A percentile compares a stretch with the other conserved stretches of the same genome.
These are phyloP conservation scores for Zosterops lateralis DNA, from an alignment of 2,113 vertebrate species.

Conservation along the genomic window DNA sequence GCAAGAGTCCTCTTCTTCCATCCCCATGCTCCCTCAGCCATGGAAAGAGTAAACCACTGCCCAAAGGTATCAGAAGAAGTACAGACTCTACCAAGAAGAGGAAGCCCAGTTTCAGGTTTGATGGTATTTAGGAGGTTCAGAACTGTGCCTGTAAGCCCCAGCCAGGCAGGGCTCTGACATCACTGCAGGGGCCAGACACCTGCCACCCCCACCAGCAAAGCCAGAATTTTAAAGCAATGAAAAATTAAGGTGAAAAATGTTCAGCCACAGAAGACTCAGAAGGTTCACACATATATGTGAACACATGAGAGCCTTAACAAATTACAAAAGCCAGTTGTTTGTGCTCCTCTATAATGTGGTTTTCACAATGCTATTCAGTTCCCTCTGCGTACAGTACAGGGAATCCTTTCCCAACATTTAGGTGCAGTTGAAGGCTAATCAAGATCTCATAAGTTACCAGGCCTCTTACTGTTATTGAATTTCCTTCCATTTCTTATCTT, in stretches of 20 bases:
- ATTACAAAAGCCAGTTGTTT: not conserved
- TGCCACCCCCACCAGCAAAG: not conserved
- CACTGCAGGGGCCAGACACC: not conserved
- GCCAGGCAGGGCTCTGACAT: not conserved
- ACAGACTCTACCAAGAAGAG: not conserved
- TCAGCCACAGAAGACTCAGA: not conserved
- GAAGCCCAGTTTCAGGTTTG: not conserved
- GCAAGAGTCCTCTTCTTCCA: not conserved
- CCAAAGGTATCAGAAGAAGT: not conserved
- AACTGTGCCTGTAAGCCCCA: not conserved
- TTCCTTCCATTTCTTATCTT: slow-evolving; percentile 58
- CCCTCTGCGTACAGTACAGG: not conserved
- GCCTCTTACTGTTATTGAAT: slow-evolving; percentile 49
- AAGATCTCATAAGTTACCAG: slow-evolving; percentile 36
- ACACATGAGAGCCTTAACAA: not conserved
- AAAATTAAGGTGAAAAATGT: not conserved
- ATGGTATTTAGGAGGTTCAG: not conserved
- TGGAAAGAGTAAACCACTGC: not conserved
- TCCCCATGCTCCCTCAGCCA: not conserved
- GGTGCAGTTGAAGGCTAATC: slow-evolving; percentile 15
- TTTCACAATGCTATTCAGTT: not conserved
- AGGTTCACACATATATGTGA: not conserved
- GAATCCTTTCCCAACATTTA: not conserved
- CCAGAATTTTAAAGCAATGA: not conserved
- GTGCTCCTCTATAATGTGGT: not conserved